These are phyloP conservation scores for Rhinogobio ventralis DNA, from an alignment of 2,797 vertebrate genomes.

Conservation along the genomic window DNA sequence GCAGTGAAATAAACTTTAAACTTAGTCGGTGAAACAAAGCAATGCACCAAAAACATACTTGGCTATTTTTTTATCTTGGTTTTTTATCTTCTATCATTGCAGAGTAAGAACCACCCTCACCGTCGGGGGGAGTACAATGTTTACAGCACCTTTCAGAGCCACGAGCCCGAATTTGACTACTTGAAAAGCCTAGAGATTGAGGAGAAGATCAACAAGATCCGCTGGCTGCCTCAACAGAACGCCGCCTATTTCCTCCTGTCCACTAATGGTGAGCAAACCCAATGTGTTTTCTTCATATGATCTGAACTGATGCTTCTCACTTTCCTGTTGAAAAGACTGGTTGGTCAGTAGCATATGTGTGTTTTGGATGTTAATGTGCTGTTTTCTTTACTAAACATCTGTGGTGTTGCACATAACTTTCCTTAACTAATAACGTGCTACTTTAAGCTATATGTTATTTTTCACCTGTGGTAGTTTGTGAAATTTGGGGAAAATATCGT, in stretches of 20 bases:
- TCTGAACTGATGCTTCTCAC: background rate
- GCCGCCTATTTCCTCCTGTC: constrained; percentile 90
- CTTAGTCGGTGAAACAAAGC: background rate
- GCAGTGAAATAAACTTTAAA: background rate
- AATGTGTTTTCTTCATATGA: background rate
- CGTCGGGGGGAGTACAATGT: constrained; percentile 91
- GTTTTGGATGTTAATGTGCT: background rate
- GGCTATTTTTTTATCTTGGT: background rate
- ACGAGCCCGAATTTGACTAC: constrained; percentile 92
- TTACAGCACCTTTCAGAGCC: constrained; percentile 94
- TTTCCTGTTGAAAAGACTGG: background rate
- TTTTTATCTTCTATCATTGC: background rate
- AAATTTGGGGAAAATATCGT: too few species aligned
- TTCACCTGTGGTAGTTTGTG: too few species aligned
- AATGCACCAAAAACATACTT: background rate
- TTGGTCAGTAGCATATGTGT: background rate
- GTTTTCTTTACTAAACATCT: background rate
- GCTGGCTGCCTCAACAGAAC: constrained; percentile 91
- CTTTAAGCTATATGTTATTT: background rate
- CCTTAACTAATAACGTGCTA: background rate
- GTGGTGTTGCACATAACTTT: background rate
- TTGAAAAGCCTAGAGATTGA: constrained; percentile 91
- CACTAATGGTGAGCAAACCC: constrained; percentile 81
- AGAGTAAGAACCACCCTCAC: constrained; percentile 90
- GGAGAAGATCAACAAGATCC: constrained; percentile 92